Conservation (phyloP, 2,797 vertebrate genomes). For the Heterohyrax brucei region DNA sequence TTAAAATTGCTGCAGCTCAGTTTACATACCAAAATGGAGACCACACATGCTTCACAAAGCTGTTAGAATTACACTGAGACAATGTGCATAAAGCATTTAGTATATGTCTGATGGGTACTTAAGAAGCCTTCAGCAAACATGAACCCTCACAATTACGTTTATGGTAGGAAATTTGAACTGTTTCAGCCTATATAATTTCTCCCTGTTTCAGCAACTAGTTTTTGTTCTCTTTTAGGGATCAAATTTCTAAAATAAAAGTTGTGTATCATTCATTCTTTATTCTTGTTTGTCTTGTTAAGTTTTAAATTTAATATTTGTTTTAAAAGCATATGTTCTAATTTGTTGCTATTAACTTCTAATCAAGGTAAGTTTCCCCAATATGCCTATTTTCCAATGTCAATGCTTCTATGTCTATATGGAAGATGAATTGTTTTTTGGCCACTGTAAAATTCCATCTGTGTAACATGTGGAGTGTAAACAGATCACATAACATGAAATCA, state of each 20-base stretch:
- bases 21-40: background rate
- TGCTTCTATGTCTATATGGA: background rate
- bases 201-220: slow-evolving; percentile 38
- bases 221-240: slow-evolving; percentile 24
- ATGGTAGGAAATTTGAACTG: background rate
- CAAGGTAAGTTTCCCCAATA: background rate
- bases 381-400: background rate
- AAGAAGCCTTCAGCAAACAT: background rate
- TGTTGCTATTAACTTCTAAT: slow-evolving; percentile 1
- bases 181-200: slow-evolving; percentile 36
- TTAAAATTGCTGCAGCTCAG: background rate
- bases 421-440: background rate
- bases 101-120: background rate
- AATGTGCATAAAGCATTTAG: background rate
- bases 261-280: slow-evolving; percentile 39
- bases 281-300: slow-evolving; percentile 31
- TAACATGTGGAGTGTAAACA: slow-evolving; percentile 6
- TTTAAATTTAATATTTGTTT: slow-evolving; percentile 29
- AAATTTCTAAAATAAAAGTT: slow-evolving; percentile 30
- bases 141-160: slow-evolving; percentile 38
- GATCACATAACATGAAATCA: slow-evolving; percentile 47
- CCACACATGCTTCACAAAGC: slow-evolving; percentile 12
- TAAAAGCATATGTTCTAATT: background rate
- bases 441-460: background rate
- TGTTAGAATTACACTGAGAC: slow-evolving; percentile 18